Percentiles rank a stretch among this genome's conserved stretches.
Evolutionary conservation across 2,888 invertebrate species (phyloP).

Genomic region (Coecobrya sp.): DNA sequence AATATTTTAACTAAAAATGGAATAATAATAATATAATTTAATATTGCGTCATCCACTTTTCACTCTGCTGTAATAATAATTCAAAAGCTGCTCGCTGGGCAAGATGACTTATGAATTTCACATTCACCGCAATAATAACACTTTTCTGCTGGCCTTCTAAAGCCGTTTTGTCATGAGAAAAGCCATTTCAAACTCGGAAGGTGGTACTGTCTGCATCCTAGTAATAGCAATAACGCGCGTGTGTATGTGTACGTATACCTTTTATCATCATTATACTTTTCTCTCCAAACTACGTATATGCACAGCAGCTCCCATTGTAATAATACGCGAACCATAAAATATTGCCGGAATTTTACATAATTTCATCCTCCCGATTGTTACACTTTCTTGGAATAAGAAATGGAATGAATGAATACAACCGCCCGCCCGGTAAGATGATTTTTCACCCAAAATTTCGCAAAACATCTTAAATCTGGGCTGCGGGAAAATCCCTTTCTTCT

Average conservation of each 20-base stretch:
- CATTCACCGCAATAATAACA: background rate
- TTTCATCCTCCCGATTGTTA: background rate
- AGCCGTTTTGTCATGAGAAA: background rate
- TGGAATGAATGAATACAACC: too few species aligned
- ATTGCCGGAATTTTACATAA: constrained; percentile 8
- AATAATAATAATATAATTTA: constrained; percentile 17
- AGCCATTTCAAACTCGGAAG: background rate
- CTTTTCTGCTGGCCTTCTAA: background rate
- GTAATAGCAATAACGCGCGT: too few species aligned
- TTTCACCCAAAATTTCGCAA: background rate
- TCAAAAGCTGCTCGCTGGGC: background rate
- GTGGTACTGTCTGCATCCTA: background rate
- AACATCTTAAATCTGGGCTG: background rate
- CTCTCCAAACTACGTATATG: background rate
- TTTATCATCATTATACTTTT: background rate
- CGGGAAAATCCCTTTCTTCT: background rate
- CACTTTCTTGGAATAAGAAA: constrained; percentile 1
- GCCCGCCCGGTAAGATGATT: background rate
- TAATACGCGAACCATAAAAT: constrained; percentile 4
- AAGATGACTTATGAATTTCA: constrained; percentile 3
- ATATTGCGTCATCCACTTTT: background rate
- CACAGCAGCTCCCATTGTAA: background rate
- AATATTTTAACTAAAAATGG: constrained; percentile 19
- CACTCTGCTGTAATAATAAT: background rate
- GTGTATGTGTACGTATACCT: background rate